Base-by-base conservation (phyloP, 2,888 invertebrate genomes). In the Aspidiotus destructor region DNA sequence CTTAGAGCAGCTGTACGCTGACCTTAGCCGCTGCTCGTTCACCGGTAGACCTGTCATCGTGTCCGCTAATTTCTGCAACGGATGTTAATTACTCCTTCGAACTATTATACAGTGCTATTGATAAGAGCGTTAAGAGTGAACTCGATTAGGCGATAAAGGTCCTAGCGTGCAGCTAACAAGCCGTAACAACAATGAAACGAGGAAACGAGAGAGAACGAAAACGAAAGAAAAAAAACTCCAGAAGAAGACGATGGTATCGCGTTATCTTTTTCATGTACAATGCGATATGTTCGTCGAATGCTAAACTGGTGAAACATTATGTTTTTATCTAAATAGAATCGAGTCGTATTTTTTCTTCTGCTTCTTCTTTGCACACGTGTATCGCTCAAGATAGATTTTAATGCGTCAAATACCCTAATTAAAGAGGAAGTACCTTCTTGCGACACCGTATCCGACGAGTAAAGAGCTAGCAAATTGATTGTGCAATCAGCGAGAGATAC, bases 301-400 rank as follows among this genome's bases (percentile, higher is more conserved):
- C n/a, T 48, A 48, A 48, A 48, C 2, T 11, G 11, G 48, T 48
- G 52, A 48, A 62, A 62, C 62, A 62, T 28, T 28, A 28, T 62
- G 40, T 62, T 48, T 48, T 62, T 62, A 62, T 62, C 62, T 52
- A 9, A 52, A 28, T 44, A 40, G 40, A 61, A 17, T 44, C 7
- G 61, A 61, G 44, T 40, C 42, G 28, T 28, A 28, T 28, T 28
- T 28, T 28, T 28, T 28, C 28, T 28, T 1, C 28, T 48, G 2
- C 48, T 48, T n/a, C 48, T 62, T 62, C 52, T 62, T 62, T 52
- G 62, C 62, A 62, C 62, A 62, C 62, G 62, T 62, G 62, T 52
- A 62, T 61, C 61, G 61, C 42, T 61, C 44, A 42, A 61, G 61
- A 61, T 62, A 52, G 62, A 62, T 62, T n/a, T 62, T 13, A 62